These are phyloP conservation scores for Paraescarpia echinospica DNA, from an alignment of 1,140 invertebrate genomes.

Conservation along the genomic window DNA sequence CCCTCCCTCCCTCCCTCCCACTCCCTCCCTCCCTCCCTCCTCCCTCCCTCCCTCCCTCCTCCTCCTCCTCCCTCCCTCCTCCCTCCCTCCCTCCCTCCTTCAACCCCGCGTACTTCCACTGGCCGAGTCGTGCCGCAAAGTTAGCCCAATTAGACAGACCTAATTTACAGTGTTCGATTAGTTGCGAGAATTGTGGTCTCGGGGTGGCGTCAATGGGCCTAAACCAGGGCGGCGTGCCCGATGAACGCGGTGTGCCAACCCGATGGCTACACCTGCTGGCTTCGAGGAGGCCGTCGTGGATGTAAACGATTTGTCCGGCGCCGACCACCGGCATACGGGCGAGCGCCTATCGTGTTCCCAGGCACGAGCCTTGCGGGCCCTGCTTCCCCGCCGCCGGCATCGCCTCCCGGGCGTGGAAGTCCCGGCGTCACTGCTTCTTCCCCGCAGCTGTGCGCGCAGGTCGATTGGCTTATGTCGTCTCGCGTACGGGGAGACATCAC, in stretches of 20 bases:
- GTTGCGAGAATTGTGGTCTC: neutral
- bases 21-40: too few relatives aligned
- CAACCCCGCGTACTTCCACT: neutral
- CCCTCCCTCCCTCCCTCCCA: too few relatives aligned
- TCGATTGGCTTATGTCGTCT: neutral
- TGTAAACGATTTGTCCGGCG: slow-evolving; percentile 3
- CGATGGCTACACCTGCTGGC: neutral
- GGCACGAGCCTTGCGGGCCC: neutral
- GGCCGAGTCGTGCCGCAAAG: neutral
- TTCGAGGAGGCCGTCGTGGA: neutral
- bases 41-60: neutral
- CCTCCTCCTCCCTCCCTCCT: neutral
- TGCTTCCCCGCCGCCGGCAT: neutral
- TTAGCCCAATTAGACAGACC: neutral
- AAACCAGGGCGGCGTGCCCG: neutral
- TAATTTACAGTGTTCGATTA: neutral
- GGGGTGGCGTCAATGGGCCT: neutral
- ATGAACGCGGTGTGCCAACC: neutral
- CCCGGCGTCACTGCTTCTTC: neutral
- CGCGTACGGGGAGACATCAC: neutral
- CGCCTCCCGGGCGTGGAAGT: neutral
- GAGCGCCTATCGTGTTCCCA: neutral
- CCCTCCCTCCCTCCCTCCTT: neutral
- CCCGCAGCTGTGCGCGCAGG: too few relatives aligned
- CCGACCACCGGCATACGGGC: neutral